Evolutionary conservation across 1,140 invertebrate genomes (phyloP), one percentile per base, ranked within the genome.

Genomic region (Drosophila cardini): DNA sequence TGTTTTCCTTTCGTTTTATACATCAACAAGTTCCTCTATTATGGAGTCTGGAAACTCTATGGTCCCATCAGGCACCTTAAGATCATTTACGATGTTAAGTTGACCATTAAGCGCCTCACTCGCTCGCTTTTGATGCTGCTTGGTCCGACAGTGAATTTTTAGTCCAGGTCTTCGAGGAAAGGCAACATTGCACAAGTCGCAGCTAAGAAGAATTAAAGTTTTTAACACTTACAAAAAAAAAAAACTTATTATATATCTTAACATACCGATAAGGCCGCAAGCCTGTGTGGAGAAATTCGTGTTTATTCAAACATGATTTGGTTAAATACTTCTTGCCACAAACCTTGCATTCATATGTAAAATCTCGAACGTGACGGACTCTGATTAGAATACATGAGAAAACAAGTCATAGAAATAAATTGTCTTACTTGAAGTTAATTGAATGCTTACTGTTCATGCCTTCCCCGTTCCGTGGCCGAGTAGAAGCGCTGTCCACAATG

Each of bases 161-260:
- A 74, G 15, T 0, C 67, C 67, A 8, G 72, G 57, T 7, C 42
- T 70, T 9, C 72, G 57, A 5, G 65, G 72, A 63, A 74, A 74
- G 8, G 57, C 72, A 57, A 74, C 72, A 70, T 74, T 58, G 18
- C 72, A 74, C n/a, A 70, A 42, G 6, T 74, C 72, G 13, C 72
- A 74, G 6, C 72, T 74, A 26, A 26, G 10, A 52, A 43, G 57
- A 8, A 18, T 42, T 1, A 11, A 55, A 42, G 16, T 11, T 11
- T 58, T 16, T 10, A n/a, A 4, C 8, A 5, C 9, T 8, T 32
- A 56, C 3, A 40, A 36, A 3, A 16, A 6, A 16, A n/a, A 1
- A 52, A 38, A 21, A 2, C n/a, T n/a, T 30, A 43, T 4, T 16
- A 3, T n/a, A 5, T 1, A 32, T 40, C 40, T 3, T 13, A 40